phyloP scores from a whole-genome alignment of 2,888 invertebrate species.

The Zele albiditarsus region DNA sequence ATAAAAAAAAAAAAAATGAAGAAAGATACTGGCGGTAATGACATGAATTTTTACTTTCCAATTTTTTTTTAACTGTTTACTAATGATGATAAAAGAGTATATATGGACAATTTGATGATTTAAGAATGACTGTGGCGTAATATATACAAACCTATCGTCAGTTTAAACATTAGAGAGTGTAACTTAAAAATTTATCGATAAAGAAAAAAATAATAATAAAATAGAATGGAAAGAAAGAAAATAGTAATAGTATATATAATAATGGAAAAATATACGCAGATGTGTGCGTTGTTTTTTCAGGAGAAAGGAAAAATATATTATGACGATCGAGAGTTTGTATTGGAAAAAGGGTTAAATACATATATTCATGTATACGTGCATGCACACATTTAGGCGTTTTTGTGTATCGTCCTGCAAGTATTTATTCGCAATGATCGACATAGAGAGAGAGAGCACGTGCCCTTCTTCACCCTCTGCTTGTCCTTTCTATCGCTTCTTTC shows the following conservation, averaged over 20 bases:
- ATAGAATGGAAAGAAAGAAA: not conserved
- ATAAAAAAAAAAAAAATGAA: not conserved
- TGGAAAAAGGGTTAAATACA: conserved; percentile 2
- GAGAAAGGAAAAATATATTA: conserved; percentile 10
- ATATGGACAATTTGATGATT: not conserved
- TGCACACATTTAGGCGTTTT: not conserved
- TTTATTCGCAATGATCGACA: conserved; percentile 45
- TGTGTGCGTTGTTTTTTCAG: not conserved
- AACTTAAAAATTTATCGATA: not conserved
- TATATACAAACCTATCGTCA: not conserved
- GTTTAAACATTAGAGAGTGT: not conserved
- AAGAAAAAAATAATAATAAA: conserved; percentile 1
- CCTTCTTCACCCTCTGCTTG: conserved; percentile 21
- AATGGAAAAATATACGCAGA: not conserved
- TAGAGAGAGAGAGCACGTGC: not conserved
- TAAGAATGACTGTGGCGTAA: not conserved
- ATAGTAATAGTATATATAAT: not conserved
- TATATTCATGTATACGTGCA: conserved; percentile 31
- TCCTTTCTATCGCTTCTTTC: conserved; percentile 29
- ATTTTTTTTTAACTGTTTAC: conserved; percentile 2
- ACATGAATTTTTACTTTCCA: not conserved
- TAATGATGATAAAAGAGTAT: not conserved
- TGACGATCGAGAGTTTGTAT: not conserved
- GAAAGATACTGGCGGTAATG: not conserved
- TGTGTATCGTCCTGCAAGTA: conserved; percentile 29